These are phyloP conservation scores for Biston betularia DNA, from an alignment of 2,888 invertebrate genomes.

Conservation along the genomic window DNA sequence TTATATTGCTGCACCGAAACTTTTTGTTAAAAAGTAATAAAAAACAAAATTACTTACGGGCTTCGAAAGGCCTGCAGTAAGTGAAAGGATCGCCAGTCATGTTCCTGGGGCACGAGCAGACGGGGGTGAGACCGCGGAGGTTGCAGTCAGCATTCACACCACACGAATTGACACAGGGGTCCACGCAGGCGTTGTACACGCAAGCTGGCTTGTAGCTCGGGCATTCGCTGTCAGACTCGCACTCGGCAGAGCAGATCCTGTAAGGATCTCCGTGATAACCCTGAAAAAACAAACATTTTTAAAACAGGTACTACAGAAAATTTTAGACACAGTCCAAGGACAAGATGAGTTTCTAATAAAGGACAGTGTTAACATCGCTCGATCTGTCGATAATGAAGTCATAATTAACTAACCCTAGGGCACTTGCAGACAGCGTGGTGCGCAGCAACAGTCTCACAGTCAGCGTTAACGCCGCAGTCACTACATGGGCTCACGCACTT, in stretches of 20 bases:
- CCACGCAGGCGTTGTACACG: slow-evolving; percentile 92
- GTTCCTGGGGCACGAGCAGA: slow-evolving; percentile 94
- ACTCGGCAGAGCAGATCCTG: slow-evolving; percentile 92
- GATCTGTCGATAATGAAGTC: neutral
- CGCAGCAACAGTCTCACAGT: slow-evolving; percentile 90
- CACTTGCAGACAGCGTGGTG: slow-evolving; percentile 93
- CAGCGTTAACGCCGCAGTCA: slow-evolving; percentile 92
- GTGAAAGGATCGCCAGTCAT: slow-evolving; percentile 96
- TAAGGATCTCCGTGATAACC: slow-evolving; percentile 93
- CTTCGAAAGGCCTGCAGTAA: slow-evolving; percentile 92
- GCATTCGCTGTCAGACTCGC: slow-evolving; percentile 92
- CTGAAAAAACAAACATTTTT: slow-evolving; percentile 59
- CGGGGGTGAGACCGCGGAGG: slow-evolving; percentile 91
- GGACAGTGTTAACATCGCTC: too few relatives aligned
- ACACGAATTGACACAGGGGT: slow-evolving; percentile 94
- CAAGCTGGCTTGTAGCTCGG: slow-evolving; percentile 92
- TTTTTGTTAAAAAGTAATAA: neutral
- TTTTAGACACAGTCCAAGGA: too few relatives aligned
- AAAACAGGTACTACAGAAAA: slow-evolving; percentile 8
- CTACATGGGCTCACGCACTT: slow-evolving; percentile 92
- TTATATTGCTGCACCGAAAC: too few relatives aligned
- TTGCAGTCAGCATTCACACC: slow-evolving; percentile 93
- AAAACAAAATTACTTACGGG: slow-evolving; percentile 82
- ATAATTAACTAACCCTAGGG: slow-evolving; percentile 87
- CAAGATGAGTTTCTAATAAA: too few relatives aligned